Evolutionary conservation across 2,797 vertebrate species (phyloP).

Genomic region (Pygocentrus nattereri): DNA sequence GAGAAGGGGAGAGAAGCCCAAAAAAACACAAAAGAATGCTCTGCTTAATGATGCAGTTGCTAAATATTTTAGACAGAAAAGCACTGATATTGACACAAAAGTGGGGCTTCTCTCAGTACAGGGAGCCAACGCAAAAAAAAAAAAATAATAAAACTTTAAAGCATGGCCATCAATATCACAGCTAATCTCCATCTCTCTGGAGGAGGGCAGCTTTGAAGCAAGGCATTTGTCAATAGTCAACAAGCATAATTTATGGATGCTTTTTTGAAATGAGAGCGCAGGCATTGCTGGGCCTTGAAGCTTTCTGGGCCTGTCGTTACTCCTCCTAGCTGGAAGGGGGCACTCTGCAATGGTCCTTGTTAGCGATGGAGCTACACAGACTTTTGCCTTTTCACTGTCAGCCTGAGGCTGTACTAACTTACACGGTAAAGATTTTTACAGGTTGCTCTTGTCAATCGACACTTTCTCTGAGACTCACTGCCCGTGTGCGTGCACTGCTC

Average conservation of each 20-base stretch:
- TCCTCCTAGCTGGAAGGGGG: conserved; percentile 9
- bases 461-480: neutral
- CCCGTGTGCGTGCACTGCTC: neutral
- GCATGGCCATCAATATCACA: conserved; percentile 62
- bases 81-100: conserved; percentile 54
- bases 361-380: no score
- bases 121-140: conserved; percentile 46
- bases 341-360: neutral
- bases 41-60: conserved; percentile 19
- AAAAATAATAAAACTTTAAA: conserved; percentile 65
- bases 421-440: conserved; percentile 28
- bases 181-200: conserved; percentile 62
- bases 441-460: conserved; percentile 25
- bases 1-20: neutral
- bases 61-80: conserved; percentile 55
- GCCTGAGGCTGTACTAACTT: conserved; percentile 3
- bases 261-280: conserved; percentile 47
- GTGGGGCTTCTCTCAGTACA: conserved; percentile 42
- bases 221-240: conserved; percentile 64
- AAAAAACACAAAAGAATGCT: neutral
- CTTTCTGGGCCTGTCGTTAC: conserved; percentile 34
- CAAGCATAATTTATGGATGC: conserved; percentile 62
- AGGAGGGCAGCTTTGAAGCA: conserved; percentile 63
- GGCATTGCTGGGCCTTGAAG: conserved; percentile 47
- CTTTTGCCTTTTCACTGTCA: conserved; percentile 9